These are phyloP conservation scores for Silurus glanis DNA, from an alignment of 2,113 vertebrate genomes.

Conservation along the genomic window DNA sequence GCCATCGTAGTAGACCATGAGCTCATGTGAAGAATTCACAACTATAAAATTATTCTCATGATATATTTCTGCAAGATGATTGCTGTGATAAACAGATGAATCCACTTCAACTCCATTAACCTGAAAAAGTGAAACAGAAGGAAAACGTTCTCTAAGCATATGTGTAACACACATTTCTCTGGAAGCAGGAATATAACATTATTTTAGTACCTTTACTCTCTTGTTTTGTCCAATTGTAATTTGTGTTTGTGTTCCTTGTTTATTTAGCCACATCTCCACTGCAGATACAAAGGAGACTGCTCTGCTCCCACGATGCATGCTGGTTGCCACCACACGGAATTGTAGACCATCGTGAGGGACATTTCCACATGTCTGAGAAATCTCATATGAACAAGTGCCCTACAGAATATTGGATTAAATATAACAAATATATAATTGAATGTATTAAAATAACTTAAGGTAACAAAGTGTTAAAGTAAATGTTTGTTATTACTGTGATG, in stretches of 20 bases:
- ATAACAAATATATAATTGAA: neutral
- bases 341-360: conserved; percentile 19
- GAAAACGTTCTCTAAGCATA: neutral
- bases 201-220: conserved; percentile 57
- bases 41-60: conserved; percentile 52
- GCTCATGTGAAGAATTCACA: conserved; percentile 47
- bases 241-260: conserved; percentile 7
- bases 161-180: no score
- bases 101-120: conserved; percentile 55
- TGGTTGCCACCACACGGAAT: conserved; percentile 64
- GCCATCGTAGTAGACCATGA: conserved; percentile 64
- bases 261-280: conserved; percentile 65
- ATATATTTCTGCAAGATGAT: conserved; percentile 46
- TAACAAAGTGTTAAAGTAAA: no score
- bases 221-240: conserved; percentile 60
- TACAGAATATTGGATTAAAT: conserved; percentile 54
- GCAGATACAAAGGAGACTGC: conserved; percentile 64
- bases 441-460: no score
- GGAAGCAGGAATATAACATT: no score
- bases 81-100: conserved; percentile 33
- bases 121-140: conserved; percentile 45
- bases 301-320: conserved; percentile 63
- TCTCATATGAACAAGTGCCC: conserved; percentile 74
- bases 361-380: conserved; percentile 58
- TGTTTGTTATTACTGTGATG: no score